Conservation (phyloP, 2,888 invertebrate species). For the Campopleginae sp. region DNA sequence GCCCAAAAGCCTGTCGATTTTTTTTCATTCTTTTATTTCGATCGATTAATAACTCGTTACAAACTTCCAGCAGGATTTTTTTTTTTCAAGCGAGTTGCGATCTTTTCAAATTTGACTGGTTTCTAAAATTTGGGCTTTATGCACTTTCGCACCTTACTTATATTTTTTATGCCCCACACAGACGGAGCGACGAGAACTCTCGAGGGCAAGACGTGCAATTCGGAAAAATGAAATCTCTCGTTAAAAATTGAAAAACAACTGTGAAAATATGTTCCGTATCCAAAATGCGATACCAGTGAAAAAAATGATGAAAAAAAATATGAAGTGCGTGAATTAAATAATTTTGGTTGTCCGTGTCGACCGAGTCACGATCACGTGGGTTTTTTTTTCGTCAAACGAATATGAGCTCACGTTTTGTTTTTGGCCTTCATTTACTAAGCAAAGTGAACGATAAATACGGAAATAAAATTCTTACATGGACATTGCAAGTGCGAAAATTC, state of each 20-base stretch:
- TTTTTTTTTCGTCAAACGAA: conserved; percentile 57
- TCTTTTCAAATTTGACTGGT: neutral
- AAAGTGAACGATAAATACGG: conserved; percentile 38
- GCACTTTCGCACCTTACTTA: neutral
- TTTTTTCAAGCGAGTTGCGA: neutral
- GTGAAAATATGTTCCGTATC: conserved; percentile 38
- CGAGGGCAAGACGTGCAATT: conserved; percentile 47
- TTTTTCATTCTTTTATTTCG: too few relatives aligned
- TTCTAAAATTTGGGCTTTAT: too few relatives aligned
- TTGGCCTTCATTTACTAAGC: conserved; percentile 19
- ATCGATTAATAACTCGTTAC: too few relatives aligned
- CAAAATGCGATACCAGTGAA: conserved; percentile 65
- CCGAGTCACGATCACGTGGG: conserved; percentile 45
- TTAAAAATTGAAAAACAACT: conserved; percentile 14
- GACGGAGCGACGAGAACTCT: conserved; percentile 37
- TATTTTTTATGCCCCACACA: neutral
- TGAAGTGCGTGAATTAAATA: conserved; percentile 61
- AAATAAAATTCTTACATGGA: conserved; percentile 10
- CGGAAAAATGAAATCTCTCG: conserved; percentile 45
- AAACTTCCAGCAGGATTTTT: too few relatives aligned
- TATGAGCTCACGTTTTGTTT: conserved; percentile 28
- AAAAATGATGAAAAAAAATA: conserved; percentile 15
- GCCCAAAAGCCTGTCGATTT: too few relatives aligned
- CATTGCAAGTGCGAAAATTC: conserved; percentile 45
- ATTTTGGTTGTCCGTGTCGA: conserved; percentile 40